phyloP scores from a whole-genome alignment of 1,140 invertebrate species.

The Drosophila arawakana region DNA sequence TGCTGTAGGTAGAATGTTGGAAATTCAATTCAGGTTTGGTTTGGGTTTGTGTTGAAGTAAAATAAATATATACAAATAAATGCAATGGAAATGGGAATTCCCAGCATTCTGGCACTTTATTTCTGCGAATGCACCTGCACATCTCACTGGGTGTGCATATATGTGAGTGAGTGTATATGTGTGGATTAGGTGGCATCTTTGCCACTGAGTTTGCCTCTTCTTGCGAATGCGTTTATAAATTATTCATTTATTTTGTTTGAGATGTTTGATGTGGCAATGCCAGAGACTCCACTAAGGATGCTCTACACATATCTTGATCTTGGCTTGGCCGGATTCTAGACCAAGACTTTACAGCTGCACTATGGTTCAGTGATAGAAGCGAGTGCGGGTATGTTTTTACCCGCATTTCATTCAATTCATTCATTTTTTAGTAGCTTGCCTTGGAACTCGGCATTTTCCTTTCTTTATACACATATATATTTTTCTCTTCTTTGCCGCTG shows the following conservation, averaged over 20 bases:
- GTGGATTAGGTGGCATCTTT: constrained; percentile 30
- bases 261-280: constrained; percentile 74
- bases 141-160: not conserved
- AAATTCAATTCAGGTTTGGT: not conserved
- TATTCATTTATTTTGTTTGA: constrained; percentile 81
- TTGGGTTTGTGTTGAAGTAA: not conserved
- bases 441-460: constrained; percentile 32
- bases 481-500: constrained; percentile 21
- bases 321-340: constrained; percentile 14
- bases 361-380: not conserved
- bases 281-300: constrained; percentile 26
- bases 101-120: constrained; percentile 43
- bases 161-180: constrained; percentile 1
- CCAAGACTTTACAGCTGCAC: constrained; percentile 4
- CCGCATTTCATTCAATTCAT: constrained; percentile 61
- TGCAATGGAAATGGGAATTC: constrained; percentile 18
- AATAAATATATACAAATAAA: constrained; percentile 45
- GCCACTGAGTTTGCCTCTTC: constrained; percentile 31
- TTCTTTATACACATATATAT: constrained; percentile 22
- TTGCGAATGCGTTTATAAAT: constrained; percentile 73
- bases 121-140: constrained; percentile 29
- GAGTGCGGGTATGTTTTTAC: constrained; percentile 32
- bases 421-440: constrained; percentile 60
- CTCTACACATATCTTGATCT: constrained; percentile 33
- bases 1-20: too few species aligned